Evolutionary conservation across 2,888 invertebrate genomes (phyloP).

Genomic region (Campaea margaritaria): DNA sequence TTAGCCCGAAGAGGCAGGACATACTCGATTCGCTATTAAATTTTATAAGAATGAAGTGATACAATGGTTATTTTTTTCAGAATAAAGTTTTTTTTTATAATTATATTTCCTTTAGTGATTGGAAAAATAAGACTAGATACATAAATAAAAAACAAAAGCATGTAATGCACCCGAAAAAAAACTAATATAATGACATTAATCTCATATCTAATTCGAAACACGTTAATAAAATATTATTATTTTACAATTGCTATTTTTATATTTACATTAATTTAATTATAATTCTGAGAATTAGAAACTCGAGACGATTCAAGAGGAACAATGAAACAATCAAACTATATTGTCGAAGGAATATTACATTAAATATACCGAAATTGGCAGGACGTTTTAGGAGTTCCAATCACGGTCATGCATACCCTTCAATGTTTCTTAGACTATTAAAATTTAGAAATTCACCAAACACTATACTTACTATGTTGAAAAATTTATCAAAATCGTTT

Average conservation of each 20-base stretch:
- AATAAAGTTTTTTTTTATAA: too few relatives aligned
- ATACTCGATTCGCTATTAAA: too few relatives aligned
- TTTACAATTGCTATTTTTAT: background rate
- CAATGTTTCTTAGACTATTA: slow-evolving; percentile 2
- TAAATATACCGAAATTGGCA: slow-evolving; percentile 8
- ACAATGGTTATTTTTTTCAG: too few relatives aligned
- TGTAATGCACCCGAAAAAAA: too few relatives aligned
- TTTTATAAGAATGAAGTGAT: too few relatives aligned
- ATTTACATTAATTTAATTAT: slow-evolving; percentile 14
- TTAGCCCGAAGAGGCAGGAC: too few relatives aligned
- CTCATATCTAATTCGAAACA: background rate
- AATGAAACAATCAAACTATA: slow-evolving; percentile 13
- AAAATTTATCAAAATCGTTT: too few relatives aligned
- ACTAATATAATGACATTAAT: background rate
- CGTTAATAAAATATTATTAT: background rate
- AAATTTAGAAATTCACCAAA: background rate
- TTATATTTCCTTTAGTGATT: too few relatives aligned
- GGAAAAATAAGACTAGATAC: too few relatives aligned
- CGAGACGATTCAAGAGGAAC: slow-evolving; percentile 13
- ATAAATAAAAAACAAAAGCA: too few relatives aligned
- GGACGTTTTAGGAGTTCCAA: slow-evolving; percentile 3
- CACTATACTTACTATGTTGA: background rate
- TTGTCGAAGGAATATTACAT: slow-evolving; percentile 10
- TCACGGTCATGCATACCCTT: background rate
- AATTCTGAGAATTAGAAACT: slow-evolving; percentile 29